Conservation (phyloP, 35 echinoderm and acorn worm genomes). For the Nesometra sesokonis region DNA sequence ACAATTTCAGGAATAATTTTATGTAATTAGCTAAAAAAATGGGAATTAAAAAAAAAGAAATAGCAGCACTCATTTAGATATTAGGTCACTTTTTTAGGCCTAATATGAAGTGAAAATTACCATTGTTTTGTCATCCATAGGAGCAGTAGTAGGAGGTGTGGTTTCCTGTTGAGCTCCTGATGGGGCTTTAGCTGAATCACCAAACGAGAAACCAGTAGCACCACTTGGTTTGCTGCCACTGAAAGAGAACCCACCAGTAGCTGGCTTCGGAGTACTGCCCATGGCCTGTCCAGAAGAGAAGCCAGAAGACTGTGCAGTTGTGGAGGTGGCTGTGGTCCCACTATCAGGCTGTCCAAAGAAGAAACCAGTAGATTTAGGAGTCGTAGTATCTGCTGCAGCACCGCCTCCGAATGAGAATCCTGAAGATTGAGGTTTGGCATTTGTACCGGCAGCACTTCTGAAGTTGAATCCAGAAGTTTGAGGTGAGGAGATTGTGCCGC, state of each 20-base stretch:
- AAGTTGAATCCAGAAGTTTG: neutral
- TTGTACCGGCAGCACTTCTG: neutral
- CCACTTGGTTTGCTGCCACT: neutral
- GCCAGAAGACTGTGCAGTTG: neutral
- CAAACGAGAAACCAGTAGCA: neutral
- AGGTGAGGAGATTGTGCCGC: neutral
- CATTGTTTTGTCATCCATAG: neutral
- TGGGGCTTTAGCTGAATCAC: neutral
- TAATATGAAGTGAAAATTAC: too few species aligned
- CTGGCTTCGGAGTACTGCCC: neutral
- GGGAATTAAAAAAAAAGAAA: too few species aligned
- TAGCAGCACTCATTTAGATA: too few species aligned
- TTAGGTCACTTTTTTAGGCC: too few species aligned
- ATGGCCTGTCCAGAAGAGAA: neutral
- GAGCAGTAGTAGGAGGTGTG: neutral
- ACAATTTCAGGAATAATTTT: too few species aligned
- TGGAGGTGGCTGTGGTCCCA: neutral
- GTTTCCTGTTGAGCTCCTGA: neutral
- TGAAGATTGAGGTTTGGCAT: neutral
- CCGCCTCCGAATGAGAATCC: slow-evolving; percentile 15
- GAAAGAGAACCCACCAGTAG: slow-evolving; percentile 32
- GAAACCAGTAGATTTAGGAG: neutral
- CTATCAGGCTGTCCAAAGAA: neutral
- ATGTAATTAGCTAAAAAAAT: too few species aligned
- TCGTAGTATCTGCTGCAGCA: neutral